phyloP scores from a whole-genome alignment of 2,113 vertebrate species.

The Orycteropus afer region DNA sequence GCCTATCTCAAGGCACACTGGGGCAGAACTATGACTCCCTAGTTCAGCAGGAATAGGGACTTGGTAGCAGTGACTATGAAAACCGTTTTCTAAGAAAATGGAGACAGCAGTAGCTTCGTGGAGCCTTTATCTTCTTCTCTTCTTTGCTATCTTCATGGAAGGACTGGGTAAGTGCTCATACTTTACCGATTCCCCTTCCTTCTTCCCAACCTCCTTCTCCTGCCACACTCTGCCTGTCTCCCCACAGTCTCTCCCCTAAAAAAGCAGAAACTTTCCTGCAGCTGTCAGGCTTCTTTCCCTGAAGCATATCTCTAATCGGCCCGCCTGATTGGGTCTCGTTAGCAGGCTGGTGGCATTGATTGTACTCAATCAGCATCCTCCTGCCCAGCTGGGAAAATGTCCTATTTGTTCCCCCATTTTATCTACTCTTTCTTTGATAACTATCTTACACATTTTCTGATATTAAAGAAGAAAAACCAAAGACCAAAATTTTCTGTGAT shows the following conservation, averaged over 20 bases:
- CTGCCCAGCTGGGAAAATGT: conserved; percentile 81
- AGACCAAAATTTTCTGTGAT: conserved; percentile 34
- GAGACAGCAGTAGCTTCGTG: neutral
- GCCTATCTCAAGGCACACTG: neutral
- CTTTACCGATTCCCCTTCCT: neutral
- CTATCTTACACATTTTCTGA: conserved; percentile 69
- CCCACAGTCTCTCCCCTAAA: neutral
- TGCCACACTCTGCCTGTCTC: conserved; percentile 26
- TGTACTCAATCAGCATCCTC: conserved; percentile 79
- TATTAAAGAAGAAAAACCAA: conserved; percentile 18
- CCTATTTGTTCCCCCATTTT: conserved; percentile 74
- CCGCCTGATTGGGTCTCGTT: conserved; percentile 80
- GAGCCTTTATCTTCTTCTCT: neutral
- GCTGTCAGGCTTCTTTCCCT: conserved; percentile 75
- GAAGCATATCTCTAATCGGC: conserved; percentile 82
- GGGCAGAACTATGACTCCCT: neutral
- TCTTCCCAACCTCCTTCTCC: neutral
- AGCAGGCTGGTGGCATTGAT: conserved; percentile 79
- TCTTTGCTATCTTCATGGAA: neutral
- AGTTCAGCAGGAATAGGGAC: neutral
- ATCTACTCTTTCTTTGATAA: conserved; percentile 71
- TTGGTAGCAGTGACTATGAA: neutral
- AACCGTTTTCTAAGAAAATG: neutral
- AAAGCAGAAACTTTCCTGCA: conserved; percentile 72
- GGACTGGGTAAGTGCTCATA: neutral